Conservation (phyloP, 1,140 invertebrate species). For the Neodiprion lecontei region DNA sequence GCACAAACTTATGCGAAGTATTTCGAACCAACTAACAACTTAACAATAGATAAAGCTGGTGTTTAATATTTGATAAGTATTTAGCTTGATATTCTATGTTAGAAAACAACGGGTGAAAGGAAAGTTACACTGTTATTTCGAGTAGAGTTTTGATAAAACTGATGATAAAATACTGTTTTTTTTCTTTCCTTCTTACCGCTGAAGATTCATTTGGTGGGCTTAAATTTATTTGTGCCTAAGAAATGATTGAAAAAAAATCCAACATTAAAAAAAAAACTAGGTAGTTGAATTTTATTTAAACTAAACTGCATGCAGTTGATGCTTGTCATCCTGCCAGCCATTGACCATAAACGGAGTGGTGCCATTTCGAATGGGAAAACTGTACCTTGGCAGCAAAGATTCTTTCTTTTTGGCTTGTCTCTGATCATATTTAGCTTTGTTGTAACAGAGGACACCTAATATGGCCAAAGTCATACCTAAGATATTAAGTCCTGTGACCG, state of each 20-base stretch:
- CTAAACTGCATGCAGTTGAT: conserved; percentile 46
- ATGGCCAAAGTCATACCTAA: conserved; percentile 92
- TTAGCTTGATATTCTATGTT: too few species aligned
- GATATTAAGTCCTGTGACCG: conserved; percentile 87
- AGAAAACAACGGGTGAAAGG: too few species aligned
- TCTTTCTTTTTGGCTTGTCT: conserved; percentile 62
- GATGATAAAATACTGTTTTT: too few species aligned
- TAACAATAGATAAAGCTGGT: too few species aligned
- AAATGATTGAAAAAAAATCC: conserved; percentile 28
- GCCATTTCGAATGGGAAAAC: conserved; percentile 47
- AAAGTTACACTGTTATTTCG: too few species aligned
- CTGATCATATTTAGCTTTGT: conserved; percentile 82
- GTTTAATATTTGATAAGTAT: too few species aligned
- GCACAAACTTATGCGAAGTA: too few species aligned
- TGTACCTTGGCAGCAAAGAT: conserved; percentile 62
- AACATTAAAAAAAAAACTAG: not conserved
- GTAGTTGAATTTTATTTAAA: conserved; percentile 14
- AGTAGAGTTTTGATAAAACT: too few species aligned
- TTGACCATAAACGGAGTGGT: conserved; percentile 43
- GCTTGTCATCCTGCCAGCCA: conserved; percentile 40
- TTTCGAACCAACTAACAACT: too few species aligned
- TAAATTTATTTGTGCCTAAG: not conserved
- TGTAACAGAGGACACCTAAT: conserved; percentile 89
- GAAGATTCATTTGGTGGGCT: not conserved
- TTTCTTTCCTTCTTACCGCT: too few species aligned